Evolutionary conservation across 2,797 vertebrate genomes (phyloP).

Genomic region (Acanthis flammea): DNA sequence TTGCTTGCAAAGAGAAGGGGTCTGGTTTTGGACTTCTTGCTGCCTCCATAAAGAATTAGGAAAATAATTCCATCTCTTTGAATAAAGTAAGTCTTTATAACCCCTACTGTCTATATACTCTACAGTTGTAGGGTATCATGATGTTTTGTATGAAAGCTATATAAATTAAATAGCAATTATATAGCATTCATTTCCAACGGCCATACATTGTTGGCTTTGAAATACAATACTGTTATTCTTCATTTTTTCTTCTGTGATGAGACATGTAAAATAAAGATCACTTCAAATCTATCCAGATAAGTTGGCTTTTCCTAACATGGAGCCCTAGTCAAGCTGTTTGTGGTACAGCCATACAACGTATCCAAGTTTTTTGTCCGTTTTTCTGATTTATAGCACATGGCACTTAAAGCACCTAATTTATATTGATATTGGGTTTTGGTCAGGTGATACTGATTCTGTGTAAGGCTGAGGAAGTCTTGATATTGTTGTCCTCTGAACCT

Average conservation of each 20-base stretch:
- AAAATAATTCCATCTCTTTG: not conserved
- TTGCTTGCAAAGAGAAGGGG: not conserved
- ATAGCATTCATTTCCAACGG: not conserved
- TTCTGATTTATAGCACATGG: not conserved
- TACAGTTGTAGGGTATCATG: not conserved
- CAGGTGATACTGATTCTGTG: not conserved
- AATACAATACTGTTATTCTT: not conserved
- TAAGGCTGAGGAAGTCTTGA: not conserved
- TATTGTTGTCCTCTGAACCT: not conserved
- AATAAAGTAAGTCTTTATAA: not conserved
- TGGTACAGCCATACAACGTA: not conserved
- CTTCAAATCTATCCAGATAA: not conserved
- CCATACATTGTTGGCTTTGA: not conserved
- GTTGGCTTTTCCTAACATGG: not conserved
- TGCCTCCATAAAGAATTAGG: not conserved
- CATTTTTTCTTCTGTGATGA: not conserved
- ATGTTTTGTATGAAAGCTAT: not conserved
- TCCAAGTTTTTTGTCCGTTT: not conserved
- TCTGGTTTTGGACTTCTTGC: not conserved
- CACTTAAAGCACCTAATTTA: not conserved
- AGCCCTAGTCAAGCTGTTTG: not conserved
- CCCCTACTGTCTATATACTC: not conserved
- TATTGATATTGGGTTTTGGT: not conserved
- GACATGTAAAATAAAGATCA: not conserved
- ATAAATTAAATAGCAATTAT: not conserved